Evolutionary conservation across 2,113 vertebrate genomes (phyloP), one percentile per base, ranked within the genome.

Genomic region (Phaetusa simplex): DNA sequence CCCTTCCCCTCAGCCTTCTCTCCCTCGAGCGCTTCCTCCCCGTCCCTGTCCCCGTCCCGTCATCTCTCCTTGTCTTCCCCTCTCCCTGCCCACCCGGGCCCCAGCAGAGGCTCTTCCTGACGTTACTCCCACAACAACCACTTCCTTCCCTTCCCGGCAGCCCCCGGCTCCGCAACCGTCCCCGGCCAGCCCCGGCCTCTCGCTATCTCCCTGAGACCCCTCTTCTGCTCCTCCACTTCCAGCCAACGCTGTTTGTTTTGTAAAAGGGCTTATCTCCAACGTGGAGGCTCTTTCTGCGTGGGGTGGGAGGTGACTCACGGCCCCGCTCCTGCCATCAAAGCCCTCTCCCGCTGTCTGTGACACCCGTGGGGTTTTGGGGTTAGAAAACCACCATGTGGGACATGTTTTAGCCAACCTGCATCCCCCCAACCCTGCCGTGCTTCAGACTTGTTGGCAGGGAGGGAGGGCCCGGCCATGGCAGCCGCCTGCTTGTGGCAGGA

Each of bases 71-170:
- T 38, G 11, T 93, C 84, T 95, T 88, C 82, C 71, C 56, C 74
- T 92, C 90, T 97, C 95, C 82, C 67, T 86, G 95, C 89, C 76
- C 0, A 0, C 93, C 50, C 7, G 42, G 95, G 93, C 93, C 95
- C 89, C 95, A 91, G 81, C 52, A 4, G 27, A 76, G 84, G 87
- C 90, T 94, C 91, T 95, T 96, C 96, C 96, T 97, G 96, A 93
- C 84, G 96, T 96, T 96, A 95, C 96, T 96, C 96, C 96, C 96
- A 93, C 95, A 96, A 89, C 96, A 96, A 69, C 96, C 95, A 76
- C 96, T 96, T 95, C 95, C 95, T 96, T 96, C 96, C 95, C 27
- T 26, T 95, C 87, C 95, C 29, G 1, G 87, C 95, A 90, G 76
- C 90, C 95, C 79, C 84, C 13, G 9, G 89, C 91, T 93, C 81